A percentile compares a stretch with the other conserved stretches of the same genome.
phyloP scores from a whole-genome alignment of 2,113 vertebrate species.

The Phodopus roborovskii region DNA sequence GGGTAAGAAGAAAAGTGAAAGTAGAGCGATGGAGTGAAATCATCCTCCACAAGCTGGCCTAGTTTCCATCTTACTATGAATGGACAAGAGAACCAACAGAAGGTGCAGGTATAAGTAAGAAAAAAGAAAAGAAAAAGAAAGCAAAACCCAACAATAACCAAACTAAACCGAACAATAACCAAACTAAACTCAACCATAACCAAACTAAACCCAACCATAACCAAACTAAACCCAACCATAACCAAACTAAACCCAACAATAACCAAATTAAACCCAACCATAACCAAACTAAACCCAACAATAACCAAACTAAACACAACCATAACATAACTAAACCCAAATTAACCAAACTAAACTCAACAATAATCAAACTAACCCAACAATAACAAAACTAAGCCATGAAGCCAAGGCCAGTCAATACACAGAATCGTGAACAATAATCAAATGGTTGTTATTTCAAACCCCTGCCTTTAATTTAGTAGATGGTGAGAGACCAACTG shows the following conservation, averaged over 20 bases:
- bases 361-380: too few species aligned
- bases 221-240: background rate
- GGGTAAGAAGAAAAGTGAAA: background rate
- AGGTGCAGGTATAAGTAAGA: background rate
- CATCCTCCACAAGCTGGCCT: background rate
- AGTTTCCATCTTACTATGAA: background rate
- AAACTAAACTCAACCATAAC: too few species aligned
- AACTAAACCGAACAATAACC: too few species aligned
- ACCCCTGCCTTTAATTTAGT: background rate
- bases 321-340: too few species aligned
- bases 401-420: background rate
- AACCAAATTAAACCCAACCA: background rate
- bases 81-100: background rate
- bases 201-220: too few species aligned
- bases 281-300: background rate
- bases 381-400: background rate
- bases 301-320: too few species aligned
- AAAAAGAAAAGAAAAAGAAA: background rate
- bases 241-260: background rate
- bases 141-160: background rate
- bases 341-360: too few species aligned
- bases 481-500: background rate
- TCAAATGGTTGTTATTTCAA: background rate
- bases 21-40: background rate
- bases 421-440: background rate